These are phyloP conservation scores for Enteromius trimaculatus DNA, from an alignment of 2,797 vertebrate genomes.

Conservation along the genomic window DNA sequence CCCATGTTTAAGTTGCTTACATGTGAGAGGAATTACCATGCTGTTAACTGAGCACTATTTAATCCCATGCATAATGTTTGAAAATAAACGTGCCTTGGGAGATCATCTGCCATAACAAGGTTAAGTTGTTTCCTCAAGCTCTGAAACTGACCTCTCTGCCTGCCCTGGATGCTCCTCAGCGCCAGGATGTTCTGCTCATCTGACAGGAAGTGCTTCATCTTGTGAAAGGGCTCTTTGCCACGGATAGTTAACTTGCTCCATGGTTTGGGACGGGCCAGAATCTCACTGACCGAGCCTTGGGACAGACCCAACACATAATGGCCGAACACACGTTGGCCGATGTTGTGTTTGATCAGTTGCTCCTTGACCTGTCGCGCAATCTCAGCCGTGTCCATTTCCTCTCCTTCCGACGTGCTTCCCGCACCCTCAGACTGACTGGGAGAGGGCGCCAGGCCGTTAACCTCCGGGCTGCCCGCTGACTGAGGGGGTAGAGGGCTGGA, in stretches of 20 bases:
- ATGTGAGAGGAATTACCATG: background rate
- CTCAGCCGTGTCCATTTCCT: slow-evolving; percentile 89
- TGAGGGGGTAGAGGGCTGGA: slow-evolving; percentile 65
- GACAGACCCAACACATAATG: slow-evolving; percentile 90
- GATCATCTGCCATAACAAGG: slow-evolving; percentile 1
- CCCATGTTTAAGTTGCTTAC: slow-evolving; percentile 6
- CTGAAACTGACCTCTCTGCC: slow-evolving; percentile 85
- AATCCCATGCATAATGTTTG: slow-evolving; percentile 5
- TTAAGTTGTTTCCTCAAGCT: slow-evolving; percentile 1
- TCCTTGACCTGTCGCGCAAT: slow-evolving; percentile 92
- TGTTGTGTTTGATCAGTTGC: slow-evolving; percentile 94
- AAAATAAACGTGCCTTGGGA: slow-evolving; percentile 30
- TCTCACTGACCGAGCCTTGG: slow-evolving; percentile 90
- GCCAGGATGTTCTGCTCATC: slow-evolving; percentile 92
- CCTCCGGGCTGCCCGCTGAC: slow-evolving; percentile 77
- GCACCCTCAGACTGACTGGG: slow-evolving; percentile 89
- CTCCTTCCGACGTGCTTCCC: slow-evolving; percentile 81
- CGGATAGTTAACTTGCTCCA: slow-evolving; percentile 92
- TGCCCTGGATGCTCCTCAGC: slow-evolving; percentile 89
- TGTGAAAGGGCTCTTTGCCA: slow-evolving; percentile 91
- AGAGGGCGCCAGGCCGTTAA: slow-evolving; percentile 87
- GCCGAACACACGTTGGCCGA: slow-evolving; percentile 90
- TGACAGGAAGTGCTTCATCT: slow-evolving; percentile 93
- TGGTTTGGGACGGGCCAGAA: slow-evolving; percentile 89
- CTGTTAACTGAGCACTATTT: slow-evolving; percentile 7